Percentiles rank a stretch among this genome's conserved stretches.
phyloP scores from a whole-genome alignment of 2,113 vertebrate genomes.

The Mirounga angustirostris region DNA sequence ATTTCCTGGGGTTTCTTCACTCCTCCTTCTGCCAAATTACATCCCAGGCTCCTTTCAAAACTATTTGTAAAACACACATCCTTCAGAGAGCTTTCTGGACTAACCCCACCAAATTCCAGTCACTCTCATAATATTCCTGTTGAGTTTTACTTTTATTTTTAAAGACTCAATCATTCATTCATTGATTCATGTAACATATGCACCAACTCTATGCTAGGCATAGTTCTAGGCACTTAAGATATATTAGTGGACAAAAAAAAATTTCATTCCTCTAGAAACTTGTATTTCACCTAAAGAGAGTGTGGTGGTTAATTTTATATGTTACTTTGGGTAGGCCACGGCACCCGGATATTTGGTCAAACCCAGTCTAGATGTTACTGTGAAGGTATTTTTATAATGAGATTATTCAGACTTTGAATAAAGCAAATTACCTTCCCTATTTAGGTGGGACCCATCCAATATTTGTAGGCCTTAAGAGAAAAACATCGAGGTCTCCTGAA shows the following conservation, averaged over 20 bases:
- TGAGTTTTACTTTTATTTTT: conserved; percentile 24
- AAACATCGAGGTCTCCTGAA: background rate
- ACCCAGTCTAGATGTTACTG: background rate
- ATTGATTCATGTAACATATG: background rate
- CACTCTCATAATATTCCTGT: background rate
- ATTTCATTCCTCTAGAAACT: background rate
- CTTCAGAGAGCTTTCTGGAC: conserved; percentile 16
- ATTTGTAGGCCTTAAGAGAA: background rate
- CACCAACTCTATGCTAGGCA: background rate
- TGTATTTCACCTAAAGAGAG: background rate
- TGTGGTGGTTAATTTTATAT: background rate
- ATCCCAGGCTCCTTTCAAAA: conserved; percentile 40
- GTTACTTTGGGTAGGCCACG: background rate
- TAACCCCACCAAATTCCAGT: background rate
- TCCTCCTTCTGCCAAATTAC: conserved; percentile 38
- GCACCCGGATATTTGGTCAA: background rate
- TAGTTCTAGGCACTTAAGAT: background rate
- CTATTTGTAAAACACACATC: background rate
- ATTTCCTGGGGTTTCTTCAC: conserved; percentile 57
- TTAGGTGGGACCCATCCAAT: background rate
- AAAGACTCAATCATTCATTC: background rate
- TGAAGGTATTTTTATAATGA: background rate
- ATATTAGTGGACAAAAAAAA: background rate
- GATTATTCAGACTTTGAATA: background rate
- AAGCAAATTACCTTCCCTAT: background rate